phyloP scores from a whole-genome alignment of 1,140 invertebrate species.

The Drosophila arizonae region DNA sequence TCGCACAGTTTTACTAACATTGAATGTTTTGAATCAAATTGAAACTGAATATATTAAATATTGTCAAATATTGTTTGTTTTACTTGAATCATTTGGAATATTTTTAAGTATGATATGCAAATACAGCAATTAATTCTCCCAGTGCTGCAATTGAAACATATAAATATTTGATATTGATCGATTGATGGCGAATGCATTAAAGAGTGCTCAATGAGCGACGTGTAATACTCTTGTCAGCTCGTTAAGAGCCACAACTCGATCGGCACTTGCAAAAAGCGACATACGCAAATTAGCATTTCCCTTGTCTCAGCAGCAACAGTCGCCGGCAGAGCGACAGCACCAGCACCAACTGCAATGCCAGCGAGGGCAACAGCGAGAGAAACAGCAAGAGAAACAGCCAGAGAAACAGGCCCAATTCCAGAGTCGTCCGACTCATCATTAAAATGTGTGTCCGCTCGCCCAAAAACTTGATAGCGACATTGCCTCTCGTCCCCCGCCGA shows the following conservation, averaged over 20 bases:
- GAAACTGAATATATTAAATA: too few species aligned
- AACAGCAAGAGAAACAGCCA: not conserved
- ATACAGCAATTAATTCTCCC: not conserved
- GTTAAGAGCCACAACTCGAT: conserved; percentile 38
- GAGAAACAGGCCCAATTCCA: conserved; percentile 56
- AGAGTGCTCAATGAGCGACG: conserved; percentile 10
- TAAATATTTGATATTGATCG: not conserved
- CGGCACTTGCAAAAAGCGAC: conserved; percentile 60
- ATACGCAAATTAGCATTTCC: conserved; percentile 80
- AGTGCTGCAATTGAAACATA: not conserved
- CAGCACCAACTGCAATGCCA: conserved; percentile 19
- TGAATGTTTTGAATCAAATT: not conserved
- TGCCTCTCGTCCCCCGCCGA: conserved; percentile 54
- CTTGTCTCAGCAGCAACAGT: conserved; percentile 60
- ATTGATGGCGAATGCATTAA: not conserved
- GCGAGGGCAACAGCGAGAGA: conserved; percentile 45
- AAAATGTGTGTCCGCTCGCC: conserved; percentile 75
- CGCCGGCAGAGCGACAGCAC: conserved; percentile 17
- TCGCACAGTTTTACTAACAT: not conserved
- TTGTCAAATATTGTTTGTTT: too few species aligned
- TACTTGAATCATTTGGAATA: too few species aligned
- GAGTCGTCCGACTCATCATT: conserved; percentile 74
- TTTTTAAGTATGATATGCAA: too few species aligned
- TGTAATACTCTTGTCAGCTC: conserved; percentile 45
- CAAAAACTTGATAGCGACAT: conserved; percentile 78